These are phyloP conservation scores for Dipodomys stephensi DNA, from an alignment of 2,113 vertebrate species.

Conservation along the genomic window DNA sequence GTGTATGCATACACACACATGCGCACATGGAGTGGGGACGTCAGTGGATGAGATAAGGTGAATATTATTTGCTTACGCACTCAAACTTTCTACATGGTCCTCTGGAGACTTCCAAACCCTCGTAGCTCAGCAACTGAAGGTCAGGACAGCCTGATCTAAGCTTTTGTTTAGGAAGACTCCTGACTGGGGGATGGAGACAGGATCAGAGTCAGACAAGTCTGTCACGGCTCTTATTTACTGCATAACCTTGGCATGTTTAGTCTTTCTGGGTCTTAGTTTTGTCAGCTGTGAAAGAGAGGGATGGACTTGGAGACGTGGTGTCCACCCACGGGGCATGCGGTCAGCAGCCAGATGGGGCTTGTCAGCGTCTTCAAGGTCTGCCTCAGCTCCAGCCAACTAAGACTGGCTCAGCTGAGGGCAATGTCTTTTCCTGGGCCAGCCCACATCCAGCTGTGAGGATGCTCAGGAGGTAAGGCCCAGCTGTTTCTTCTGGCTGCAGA, in stretches of 20 bases:
- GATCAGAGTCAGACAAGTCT: slow-evolving; percentile 48
- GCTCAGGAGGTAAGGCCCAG: background rate
- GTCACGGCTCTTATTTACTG: background rate
- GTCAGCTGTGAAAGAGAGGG: slow-evolving; percentile 17
- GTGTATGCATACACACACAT: rapidly evolving
- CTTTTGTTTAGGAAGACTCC: slow-evolving; percentile 62
- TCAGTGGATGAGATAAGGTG: background rate
- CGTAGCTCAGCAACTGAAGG: slow-evolving; percentile 62
- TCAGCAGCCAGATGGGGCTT: background rate
- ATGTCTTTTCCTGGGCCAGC: background rate
- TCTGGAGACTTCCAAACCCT: slow-evolving; percentile 58
- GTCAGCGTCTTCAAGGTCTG: slow-evolving; percentile 7
- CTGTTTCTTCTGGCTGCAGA: background rate
- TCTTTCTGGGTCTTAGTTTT: slow-evolving; percentile 37
- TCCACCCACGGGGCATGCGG: background rate
- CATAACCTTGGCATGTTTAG: slow-evolving; percentile 23
- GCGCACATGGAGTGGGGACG: background rate
- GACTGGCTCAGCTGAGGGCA: background rate
- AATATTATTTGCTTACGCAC: slow-evolving; percentile 49
- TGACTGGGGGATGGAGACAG: background rate
- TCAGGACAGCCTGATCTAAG: slow-evolving; percentile 58
- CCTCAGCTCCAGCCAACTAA: background rate
- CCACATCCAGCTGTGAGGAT: background rate
- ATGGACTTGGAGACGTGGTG: background rate
- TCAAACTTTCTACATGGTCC: slow-evolving; percentile 42